Evolutionary conservation across 2,797 vertebrate species (phyloP).

Genomic region (Anas bahamensis): DNA sequence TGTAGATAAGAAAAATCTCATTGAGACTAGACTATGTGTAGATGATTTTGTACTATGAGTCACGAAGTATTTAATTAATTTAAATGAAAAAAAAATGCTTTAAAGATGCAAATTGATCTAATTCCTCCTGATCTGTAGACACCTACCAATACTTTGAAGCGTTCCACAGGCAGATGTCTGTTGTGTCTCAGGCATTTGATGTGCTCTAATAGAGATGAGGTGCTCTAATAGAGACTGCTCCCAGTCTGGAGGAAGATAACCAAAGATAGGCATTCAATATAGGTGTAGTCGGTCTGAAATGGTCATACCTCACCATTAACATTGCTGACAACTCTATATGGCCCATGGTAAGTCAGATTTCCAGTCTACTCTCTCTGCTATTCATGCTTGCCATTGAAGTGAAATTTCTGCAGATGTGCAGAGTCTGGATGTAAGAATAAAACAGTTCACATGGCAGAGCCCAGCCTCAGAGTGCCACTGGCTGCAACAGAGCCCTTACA

Average conservation of each 20-base stretch:
- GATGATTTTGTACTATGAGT: background rate
- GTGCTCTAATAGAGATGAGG: background rate
- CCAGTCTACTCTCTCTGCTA: slow-evolving; percentile 4
- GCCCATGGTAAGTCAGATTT: background rate
- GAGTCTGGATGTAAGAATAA: background rate
- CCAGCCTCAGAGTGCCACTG: background rate
- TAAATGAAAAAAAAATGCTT: background rate
- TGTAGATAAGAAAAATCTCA: background rate
- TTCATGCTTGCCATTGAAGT: background rate
- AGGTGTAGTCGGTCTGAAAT: slow-evolving; percentile 37
- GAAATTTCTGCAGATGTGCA: background rate
- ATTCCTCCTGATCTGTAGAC: slow-evolving; percentile 31
- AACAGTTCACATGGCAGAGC: background rate
- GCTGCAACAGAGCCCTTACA: background rate
- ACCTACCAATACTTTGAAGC: background rate
- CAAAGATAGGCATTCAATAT: slow-evolving; percentile 3
- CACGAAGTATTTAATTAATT: background rate
- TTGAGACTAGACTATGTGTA: background rate
- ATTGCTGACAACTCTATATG: background rate
- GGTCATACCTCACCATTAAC: background rate
- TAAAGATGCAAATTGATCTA: slow-evolving; percentile 51
- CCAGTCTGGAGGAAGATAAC: slow-evolving; percentile 39
- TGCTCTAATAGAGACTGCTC: background rate
- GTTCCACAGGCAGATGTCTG: slow-evolving; percentile 1
- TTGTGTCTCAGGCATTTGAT: slow-evolving; percentile 23